Conservation (phyloP, 2,888 invertebrate genomes). For the Synergus itoensis region DNA sequence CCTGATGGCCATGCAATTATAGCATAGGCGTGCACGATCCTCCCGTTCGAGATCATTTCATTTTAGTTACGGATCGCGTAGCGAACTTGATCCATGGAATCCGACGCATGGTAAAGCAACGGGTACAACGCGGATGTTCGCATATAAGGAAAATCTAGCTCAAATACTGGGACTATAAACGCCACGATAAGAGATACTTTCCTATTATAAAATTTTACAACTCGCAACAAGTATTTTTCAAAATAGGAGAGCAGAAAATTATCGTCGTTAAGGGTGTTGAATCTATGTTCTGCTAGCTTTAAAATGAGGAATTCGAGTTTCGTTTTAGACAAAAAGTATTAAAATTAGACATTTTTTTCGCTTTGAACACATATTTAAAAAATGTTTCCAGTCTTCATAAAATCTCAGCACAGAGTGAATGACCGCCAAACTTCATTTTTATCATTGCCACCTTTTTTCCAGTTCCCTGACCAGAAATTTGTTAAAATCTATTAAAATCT, state of each 20-base stretch:
- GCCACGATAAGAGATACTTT: constrained; percentile 28
- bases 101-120: constrained; percentile 33
- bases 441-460: too few species aligned
- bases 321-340: too few species aligned
- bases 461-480: too few species aligned
- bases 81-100: constrained; percentile 37
- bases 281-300: too few species aligned
- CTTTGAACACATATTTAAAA: too few species aligned
- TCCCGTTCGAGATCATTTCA: constrained; percentile 27
- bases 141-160: constrained; percentile 36
- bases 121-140: constrained; percentile 31
- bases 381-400: too few species aligned
- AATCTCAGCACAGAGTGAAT: too few species aligned
- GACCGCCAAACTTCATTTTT: too few species aligned
- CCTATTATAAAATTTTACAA: constrained; percentile 5
- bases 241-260: not conserved
- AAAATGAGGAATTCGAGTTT: too few species aligned
- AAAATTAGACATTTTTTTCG: too few species aligned
- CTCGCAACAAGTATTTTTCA: constrained; percentile 7
- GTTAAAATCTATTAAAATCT: too few species aligned
- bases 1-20: constrained; percentile 26
- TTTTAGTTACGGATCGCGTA: constrained; percentile 37
- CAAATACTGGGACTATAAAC: constrained; percentile 26
- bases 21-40: constrained; percentile 22
- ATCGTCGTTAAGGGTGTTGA: too few species aligned